phyloP scores from a whole-genome alignment of 2,888 invertebrate genomes.

The Diloba caeruleocephala region DNA sequence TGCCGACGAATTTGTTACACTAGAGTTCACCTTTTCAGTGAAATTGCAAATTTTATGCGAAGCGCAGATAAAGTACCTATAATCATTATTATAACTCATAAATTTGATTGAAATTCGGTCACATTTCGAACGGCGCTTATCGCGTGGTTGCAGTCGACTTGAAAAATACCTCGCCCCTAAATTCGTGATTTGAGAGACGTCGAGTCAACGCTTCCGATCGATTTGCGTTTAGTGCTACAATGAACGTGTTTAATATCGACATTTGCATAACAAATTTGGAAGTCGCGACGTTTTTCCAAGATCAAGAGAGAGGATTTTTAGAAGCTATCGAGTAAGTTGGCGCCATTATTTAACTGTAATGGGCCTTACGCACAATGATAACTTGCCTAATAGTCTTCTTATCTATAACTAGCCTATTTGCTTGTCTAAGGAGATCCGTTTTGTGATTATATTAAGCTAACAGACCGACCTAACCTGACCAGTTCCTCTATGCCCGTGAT shows the following conservation, averaged over 20 bases:
- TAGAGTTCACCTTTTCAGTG: constrained; percentile 87
- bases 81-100: constrained; percentile 89
- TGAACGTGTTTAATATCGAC: constrained; percentile 80
- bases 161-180: constrained; percentile 82
- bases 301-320: constrained; percentile 6
- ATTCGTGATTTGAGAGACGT: constrained; percentile 71
- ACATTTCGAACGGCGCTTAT: constrained; percentile 85
- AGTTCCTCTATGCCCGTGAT: too few relatives aligned
- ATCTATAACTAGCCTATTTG: too few relatives aligned
- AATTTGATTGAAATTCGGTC: constrained; percentile 89
- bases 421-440: too few relatives aligned
- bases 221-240: constrained; percentile 84
- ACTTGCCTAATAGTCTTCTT: not conserved
- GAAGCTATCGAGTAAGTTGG: constrained; percentile 2
- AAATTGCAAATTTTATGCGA: constrained; percentile 87
- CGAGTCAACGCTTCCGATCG: constrained; percentile 81
- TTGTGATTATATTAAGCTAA: too few relatives aligned
- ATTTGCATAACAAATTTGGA: constrained; percentile 79
- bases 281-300: constrained; percentile 62
- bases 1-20: constrained; percentile 86
- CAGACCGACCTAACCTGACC: too few relatives aligned
- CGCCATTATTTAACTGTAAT: not conserved
- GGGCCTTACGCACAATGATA: not conserved
- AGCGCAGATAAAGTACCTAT: constrained; percentile 85
- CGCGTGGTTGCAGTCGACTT: constrained; percentile 85